Evolutionary conservation across 2,888 invertebrate species (phyloP), one percentile per base, ranked within the genome.

Genomic region (Epinotia nisella): DNA sequence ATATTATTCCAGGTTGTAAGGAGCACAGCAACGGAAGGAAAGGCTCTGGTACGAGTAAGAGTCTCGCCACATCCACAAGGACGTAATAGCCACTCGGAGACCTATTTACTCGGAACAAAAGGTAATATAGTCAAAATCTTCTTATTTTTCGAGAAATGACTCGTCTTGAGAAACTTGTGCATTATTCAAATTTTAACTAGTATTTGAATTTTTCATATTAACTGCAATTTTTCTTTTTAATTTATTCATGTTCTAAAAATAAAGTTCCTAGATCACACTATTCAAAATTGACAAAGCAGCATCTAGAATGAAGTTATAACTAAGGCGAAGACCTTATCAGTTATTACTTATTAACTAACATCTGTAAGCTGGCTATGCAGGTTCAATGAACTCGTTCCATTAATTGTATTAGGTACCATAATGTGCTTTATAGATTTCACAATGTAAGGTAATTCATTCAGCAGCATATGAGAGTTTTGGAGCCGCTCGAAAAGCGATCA

Each of bases 1-100:
- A n/a, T 41, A 41, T 19, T 45, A 45, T 61, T 61, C 24, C 11
- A 66, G 41, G 17, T 49, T 13, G 60, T 17, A 15, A 56, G 58
- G 56, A n/a, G 58, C 29, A 45, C 53, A 55, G 39, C 19, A 66
- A 56, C 61, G 49, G 61, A 65, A 58, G 53, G 61, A 61, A 73
- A 70, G 61, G 29, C 62, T 39, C 29, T 41, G 49, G 61, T 49
- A 61, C 59, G 61, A 67, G 72, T 49, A 56, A 71, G 71, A 67
- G 65, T 17, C 61, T 68, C 49, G 35, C 49, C 56, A 61, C 61
- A 49, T 62, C 45, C 61, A 61, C 74, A 62, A 88, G 87, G 78
- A 81, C 83, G 78, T 87, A 88, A 88, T 87, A 82, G 82, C 83
- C 81, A 82, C 84, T 83, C 77, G 74, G 75, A 78, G 78, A 80